Conservation (phyloP, 2,888 invertebrate species). For the Melikaiella ostensackeni region DNA sequence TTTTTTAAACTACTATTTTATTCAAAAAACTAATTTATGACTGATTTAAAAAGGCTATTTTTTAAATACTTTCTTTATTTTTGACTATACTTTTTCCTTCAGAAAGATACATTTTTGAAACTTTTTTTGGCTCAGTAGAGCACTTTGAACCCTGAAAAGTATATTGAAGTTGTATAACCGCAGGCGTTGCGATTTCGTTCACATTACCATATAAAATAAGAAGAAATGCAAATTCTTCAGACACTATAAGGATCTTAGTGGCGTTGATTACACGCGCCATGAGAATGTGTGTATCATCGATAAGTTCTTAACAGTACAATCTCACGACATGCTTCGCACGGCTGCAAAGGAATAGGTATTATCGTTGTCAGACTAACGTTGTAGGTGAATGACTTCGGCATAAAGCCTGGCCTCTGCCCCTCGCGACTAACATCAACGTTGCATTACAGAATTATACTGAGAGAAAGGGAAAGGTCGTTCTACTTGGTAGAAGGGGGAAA, state of each 20-base stretch:
- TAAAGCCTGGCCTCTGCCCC: conserved; percentile 45
- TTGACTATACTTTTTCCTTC: too few relatives aligned
- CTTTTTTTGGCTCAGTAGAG: too few relatives aligned
- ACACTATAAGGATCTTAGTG: neutral
- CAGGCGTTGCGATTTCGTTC: neutral
- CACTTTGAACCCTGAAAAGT: too few relatives aligned
- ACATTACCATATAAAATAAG: neutral
- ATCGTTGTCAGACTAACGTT: conserved; percentile 38
- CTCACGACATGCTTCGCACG: conserved; percentile 53
- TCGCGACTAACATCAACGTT: conserved; percentile 24
- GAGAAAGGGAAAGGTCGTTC: conserved; percentile 34
- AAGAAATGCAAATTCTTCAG: neutral
- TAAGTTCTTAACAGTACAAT: conserved; percentile 36
- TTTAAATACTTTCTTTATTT: too few relatives aligned
- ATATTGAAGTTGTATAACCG: neutral
- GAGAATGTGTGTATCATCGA: conserved; percentile 3
- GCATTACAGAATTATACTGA: conserved; percentile 5
- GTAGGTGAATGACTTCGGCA: conserved; percentile 50
- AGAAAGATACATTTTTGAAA: too few relatives aligned
- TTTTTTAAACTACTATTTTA: too few relatives aligned
- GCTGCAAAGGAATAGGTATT: conserved; percentile 36
- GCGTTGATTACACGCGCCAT: neutral
- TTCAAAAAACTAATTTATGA: too few relatives aligned
- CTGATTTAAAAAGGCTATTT: too few relatives aligned
- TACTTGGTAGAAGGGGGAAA: conserved; percentile 26